A percentile compares a stretch with the other conserved stretches of the same genome.
These are phyloP conservation scores for Euplagia quadripunctaria DNA, from an alignment of 2,888 invertebrate species.

Conservation along the genomic window DNA sequence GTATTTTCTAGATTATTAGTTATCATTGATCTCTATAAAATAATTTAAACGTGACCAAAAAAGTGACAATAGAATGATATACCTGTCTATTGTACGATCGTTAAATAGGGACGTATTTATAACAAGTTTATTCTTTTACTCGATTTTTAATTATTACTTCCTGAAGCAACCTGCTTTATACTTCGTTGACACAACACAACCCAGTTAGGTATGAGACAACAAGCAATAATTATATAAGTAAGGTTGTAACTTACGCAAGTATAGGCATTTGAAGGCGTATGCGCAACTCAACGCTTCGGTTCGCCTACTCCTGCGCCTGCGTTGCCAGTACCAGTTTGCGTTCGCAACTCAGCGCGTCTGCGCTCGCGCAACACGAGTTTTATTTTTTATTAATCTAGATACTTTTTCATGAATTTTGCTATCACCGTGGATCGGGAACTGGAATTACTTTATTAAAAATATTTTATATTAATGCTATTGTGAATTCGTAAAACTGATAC, in stretches of 20 bases:
- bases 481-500: conserved; percentile 58
- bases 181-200: conserved; percentile 55
- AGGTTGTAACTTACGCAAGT: conserved; percentile 77
- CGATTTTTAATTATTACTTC: neutral
- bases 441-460: too few species aligned
- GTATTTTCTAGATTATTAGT: too few species aligned
- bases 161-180: neutral
- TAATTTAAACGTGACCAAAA: too few species aligned
- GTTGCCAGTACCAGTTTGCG: conserved; percentile 40
- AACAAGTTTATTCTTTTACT: neutral
- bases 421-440: neutral
- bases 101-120: neutral
- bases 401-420: neutral
- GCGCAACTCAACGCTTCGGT: conserved; percentile 43
- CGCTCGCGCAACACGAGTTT: conserved; percentile 45
- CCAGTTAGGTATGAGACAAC: conserved; percentile 66
- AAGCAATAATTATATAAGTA: conserved; percentile 72
- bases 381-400: conserved; percentile 10
- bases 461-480: neutral
- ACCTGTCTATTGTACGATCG: neutral
- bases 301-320: conserved; percentile 26
- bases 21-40: too few species aligned
- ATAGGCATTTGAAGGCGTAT: conserved; percentile 36
- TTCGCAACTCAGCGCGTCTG: conserved; percentile 38
- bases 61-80: neutral